Conservation (phyloP, 2,797 vertebrate species). For the Micromesistius poutassou region DNA sequence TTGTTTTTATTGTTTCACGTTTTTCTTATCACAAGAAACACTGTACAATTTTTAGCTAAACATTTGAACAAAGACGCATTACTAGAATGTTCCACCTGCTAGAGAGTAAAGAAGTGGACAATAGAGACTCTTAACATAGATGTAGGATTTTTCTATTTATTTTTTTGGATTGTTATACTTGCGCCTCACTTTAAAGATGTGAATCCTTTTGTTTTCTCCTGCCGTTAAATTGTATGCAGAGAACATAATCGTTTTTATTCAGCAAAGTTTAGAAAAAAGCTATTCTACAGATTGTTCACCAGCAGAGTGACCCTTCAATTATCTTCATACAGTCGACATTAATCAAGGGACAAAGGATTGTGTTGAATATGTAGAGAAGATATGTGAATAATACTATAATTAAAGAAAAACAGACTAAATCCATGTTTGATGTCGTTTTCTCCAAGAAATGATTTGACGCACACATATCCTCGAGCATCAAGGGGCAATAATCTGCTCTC, state of each 20-base stretch:
- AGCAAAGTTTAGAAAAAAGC: conserved; percentile 5
- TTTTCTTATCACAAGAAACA: conserved; percentile 62
- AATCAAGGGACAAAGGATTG: conserved; percentile 52
- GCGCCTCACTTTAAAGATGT: conserved; percentile 22
- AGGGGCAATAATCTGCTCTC: conserved; percentile 46
- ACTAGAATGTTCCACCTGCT: conserved; percentile 49
- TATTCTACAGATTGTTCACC: conserved; percentile 14
- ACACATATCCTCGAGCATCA: conserved; percentile 56
- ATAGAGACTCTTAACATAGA: conserved; percentile 40
- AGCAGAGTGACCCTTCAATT: conserved; percentile 28
- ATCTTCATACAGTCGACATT: conserved; percentile 48
- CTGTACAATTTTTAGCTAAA: conserved; percentile 68
- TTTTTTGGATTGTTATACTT: background rate
- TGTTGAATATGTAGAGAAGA: conserved; percentile 6
- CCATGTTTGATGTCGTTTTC: conserved; percentile 24
- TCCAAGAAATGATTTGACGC: conserved; percentile 48
- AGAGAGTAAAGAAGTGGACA: conserved; percentile 46
- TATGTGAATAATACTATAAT: conserved; percentile 43
- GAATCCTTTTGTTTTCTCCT: conserved; percentile 21
- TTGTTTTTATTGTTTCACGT: conserved; percentile 18
- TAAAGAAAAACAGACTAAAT: conserved; percentile 31
- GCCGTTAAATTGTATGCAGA: background rate
- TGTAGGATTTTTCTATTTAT: conserved; percentile 36
- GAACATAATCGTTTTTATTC: background rate
- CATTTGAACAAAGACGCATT: conserved; percentile 54